A percentile compares a stretch with the other conserved stretches of the same genome.
phyloP scores from a whole-genome alignment of 2,888 invertebrate genomes.

The Scaptodrosophila latifasciaeformis region DNA sequence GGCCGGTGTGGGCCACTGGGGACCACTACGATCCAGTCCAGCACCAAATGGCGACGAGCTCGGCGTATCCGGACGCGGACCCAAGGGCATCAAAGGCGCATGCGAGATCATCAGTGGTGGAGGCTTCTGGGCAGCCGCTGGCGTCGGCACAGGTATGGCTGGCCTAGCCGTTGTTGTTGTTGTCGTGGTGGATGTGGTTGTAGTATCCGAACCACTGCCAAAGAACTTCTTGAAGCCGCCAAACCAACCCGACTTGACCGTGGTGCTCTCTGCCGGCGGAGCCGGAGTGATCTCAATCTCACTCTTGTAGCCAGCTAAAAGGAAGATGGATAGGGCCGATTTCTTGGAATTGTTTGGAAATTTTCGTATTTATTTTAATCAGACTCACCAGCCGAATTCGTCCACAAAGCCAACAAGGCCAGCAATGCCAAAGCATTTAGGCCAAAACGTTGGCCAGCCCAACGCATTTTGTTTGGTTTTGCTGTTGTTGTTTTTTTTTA shows the following conservation, averaged over 20 bases:
- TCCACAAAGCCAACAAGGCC: conserved; percentile 42
- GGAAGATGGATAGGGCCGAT: too few relatives aligned
- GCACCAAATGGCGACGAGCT: conserved; percentile 60
- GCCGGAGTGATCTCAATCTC: conserved; percentile 68
- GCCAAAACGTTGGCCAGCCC: conserved; percentile 6
- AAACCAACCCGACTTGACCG: conserved; percentile 69
- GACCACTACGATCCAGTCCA: conserved; percentile 20
- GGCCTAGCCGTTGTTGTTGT: neutral
- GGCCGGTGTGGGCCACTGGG: conserved; percentile 53
- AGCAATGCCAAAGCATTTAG: conserved; percentile 45
- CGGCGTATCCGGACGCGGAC: conserved; percentile 71
- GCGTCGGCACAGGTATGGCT: conserved; percentile 6
- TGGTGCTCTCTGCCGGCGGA: conserved; percentile 57
- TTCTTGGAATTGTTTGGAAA: too few relatives aligned
- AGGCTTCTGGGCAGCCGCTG: conserved; percentile 45
- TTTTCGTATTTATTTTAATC: too few relatives aligned
- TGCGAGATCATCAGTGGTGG: conserved; percentile 63
- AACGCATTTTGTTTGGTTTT: conserved; percentile 57
- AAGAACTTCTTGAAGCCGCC: conserved; percentile 70
- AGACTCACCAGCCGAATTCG: conserved; percentile 41
- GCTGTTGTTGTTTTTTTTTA: conserved; percentile 5
- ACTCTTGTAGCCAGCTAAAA: conserved; percentile 61
- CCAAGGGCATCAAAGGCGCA: conserved; percentile 67
- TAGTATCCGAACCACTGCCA: conserved; percentile 45
- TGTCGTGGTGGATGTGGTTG: conserved; percentile 29